These are phyloP conservation scores for Enteromius thamalakanensis DNA, from an alignment of 2,797 vertebrate genomes.

Conservation along the genomic window DNA sequence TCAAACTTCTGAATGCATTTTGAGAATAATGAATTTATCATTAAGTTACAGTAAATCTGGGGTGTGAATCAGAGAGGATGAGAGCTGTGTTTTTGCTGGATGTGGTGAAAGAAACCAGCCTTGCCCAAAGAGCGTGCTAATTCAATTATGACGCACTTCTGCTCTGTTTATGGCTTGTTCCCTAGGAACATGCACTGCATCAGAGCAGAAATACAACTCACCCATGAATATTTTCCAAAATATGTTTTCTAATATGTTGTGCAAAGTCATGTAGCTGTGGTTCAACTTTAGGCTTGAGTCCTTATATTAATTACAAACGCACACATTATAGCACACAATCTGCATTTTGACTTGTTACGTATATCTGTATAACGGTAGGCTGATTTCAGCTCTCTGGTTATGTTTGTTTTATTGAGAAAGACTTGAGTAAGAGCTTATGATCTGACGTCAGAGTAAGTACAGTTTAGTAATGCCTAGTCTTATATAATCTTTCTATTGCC, in stretches of 20 bases:
- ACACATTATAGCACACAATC: neutral
- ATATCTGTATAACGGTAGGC: neutral
- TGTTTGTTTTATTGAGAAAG: neutral
- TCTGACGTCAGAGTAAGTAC: neutral
- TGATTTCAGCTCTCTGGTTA: neutral
- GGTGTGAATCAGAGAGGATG: conserved; percentile 7
- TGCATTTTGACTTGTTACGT: neutral
- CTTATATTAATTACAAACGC: neutral
- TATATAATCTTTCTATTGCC: conserved; percentile 10
- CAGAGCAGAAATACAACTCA: neutral
- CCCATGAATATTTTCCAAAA: neutral
- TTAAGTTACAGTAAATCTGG: neutral
- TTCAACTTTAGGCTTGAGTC: neutral
- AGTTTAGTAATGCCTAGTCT: neutral
- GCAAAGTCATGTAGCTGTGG: neutral
- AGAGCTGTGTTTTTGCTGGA: conserved; percentile 38
- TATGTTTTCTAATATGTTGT: neutral
- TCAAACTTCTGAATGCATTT: neutral
- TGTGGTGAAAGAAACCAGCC: conserved; percentile 45
- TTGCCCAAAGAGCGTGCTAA: conserved; percentile 46
- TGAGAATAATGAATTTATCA: neutral
- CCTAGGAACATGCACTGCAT: conserved; percentile 7
- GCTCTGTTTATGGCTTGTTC: conserved; percentile 31
- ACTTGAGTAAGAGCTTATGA: neutral
- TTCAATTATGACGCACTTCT: conserved; percentile 47